phyloP scores from a whole-genome alignment of 2,113 vertebrate genomes.

The Phalacrocorax aristotelis region DNA sequence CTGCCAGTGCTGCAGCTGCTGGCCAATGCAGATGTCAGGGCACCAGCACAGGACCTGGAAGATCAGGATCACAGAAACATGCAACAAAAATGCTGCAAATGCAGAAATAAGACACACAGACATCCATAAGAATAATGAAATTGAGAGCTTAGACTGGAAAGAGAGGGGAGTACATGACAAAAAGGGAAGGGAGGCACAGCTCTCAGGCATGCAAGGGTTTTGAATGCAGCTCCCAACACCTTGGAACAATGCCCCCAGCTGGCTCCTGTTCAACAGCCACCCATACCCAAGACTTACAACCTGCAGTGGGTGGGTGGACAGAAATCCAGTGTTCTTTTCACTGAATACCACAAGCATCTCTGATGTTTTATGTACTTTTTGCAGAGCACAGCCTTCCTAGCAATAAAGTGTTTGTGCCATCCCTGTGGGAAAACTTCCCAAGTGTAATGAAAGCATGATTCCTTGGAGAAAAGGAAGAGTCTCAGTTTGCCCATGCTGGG shows the following conservation, averaged over 20 bases:
- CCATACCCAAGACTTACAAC: neutral
- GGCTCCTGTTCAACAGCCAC: neutral
- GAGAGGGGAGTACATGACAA: neutral
- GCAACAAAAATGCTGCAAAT: neutral
- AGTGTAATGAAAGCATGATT: neutral
- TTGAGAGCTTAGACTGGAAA: neutral
- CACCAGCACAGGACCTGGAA: neutral
- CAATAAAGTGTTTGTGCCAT: neutral
- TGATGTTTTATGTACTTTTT: neutral
- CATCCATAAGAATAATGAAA: neutral
- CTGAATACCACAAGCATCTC: neutral
- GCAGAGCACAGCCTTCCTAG: neutral
- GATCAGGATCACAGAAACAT: neutral
- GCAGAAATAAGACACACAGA: neutral
- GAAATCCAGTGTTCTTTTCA: neutral
- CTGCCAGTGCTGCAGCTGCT: neutral
- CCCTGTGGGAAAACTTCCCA: neutral
- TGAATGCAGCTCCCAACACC: neutral
- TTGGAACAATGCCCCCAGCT: neutral
- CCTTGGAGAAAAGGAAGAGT: neutral
- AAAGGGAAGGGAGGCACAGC: neutral
- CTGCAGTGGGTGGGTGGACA: neutral
- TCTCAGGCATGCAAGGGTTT: neutral
- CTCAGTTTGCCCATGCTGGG: neutral
- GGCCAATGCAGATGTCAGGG: neutral